Conservation (phyloP, 2,113 vertebrate species). For the Tragelaphus strepsiceros region DNA sequence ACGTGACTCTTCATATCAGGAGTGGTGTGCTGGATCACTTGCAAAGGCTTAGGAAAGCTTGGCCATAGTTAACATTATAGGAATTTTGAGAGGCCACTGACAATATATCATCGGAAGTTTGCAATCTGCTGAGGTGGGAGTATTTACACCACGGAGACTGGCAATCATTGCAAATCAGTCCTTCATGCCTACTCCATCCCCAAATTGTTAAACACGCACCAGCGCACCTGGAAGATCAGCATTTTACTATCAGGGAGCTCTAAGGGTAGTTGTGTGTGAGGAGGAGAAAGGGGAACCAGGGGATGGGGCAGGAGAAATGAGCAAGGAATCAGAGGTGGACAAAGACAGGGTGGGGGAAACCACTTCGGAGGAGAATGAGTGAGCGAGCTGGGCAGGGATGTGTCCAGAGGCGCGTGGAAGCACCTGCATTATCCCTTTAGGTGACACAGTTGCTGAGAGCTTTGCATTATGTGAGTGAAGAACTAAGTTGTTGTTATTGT, state of each 20-base stretch:
- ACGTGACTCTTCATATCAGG: background rate
- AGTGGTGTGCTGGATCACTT: background rate
- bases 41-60: background rate
- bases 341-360: background rate
- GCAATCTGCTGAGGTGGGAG: background rate
- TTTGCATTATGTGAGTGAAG: background rate
- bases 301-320: background rate
- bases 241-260: background rate
- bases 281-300: background rate
- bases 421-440: background rate
- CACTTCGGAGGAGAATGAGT: background rate
- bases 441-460: background rate
- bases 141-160: background rate
- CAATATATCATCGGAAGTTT: background rate
- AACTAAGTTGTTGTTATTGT: background rate
- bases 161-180: background rate
- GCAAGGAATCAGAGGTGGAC: background rate
- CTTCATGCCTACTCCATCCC: too few species aligned
- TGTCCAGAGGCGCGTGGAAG: background rate
- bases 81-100: background rate
- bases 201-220: background rate
- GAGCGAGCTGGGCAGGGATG: background rate
- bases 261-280: background rate
- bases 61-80: background rate
- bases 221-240: background rate